Evolutionary conservation across 2,888 invertebrate genomes (phyloP).

Genomic region (Caenorhabditis japonica): DNA sequence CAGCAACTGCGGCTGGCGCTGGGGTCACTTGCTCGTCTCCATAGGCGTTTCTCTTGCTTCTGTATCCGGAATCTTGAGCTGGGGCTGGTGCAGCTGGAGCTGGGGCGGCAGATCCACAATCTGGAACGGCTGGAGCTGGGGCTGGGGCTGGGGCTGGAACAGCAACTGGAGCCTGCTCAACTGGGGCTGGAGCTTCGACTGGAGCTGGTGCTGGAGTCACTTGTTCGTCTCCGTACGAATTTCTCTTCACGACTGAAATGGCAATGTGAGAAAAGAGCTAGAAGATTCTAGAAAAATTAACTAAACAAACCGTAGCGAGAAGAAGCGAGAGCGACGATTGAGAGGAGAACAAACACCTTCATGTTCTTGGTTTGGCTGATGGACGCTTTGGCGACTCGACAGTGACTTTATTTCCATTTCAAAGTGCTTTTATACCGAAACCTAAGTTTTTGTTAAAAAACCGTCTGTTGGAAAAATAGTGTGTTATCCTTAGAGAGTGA

Average conservation of each 20-base stretch:
- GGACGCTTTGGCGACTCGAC: conserved; percentile 40
- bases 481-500: conserved; percentile 30
- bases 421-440: conserved; percentile 36
- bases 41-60: conserved; percentile 59
- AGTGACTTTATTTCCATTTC: conserved; percentile 19
- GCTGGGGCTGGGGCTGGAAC: conserved; percentile 44
- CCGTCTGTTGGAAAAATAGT: conserved; percentile 20
- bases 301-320: conserved; percentile 55
- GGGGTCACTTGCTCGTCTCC: conserved; percentile 63
- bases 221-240: conserved; percentile 57
- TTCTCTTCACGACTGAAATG: conserved; percentile 49
- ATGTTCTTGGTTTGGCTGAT: conserved; percentile 38
- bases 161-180: conserved; percentile 37
- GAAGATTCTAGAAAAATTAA: background rate
- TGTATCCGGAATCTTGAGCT: conserved; percentile 41
- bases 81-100: conserved; percentile 38
- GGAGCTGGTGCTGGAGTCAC: conserved; percentile 53
- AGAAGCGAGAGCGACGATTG: conserved; percentile 55
- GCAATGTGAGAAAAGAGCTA: background rate
- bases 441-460: conserved; percentile 28
- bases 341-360: conserved; percentile 58
- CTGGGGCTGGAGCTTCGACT: conserved; percentile 39
- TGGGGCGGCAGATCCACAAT: conserved; percentile 25
- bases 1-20: conserved; percentile 44
- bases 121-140: conserved; percentile 42